Conservation (phyloP, 2,888 invertebrate species). For the Drepana falcataria region DNA sequence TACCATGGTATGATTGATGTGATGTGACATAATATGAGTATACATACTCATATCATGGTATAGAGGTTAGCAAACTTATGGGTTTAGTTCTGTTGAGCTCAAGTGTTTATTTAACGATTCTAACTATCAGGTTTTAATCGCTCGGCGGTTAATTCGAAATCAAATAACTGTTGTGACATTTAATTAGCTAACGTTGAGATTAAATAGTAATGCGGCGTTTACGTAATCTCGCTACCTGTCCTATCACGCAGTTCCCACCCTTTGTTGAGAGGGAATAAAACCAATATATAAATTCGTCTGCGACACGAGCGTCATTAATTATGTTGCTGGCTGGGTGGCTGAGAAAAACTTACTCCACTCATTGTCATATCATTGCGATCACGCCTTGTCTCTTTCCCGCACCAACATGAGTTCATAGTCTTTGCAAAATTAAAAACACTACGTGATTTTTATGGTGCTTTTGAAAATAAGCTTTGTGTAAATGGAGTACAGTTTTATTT, state of each 20-base stretch:
- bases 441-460: slow-evolving; percentile 15
- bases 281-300: slow-evolving; percentile 77
- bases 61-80: too few relatives aligned
- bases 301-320: slow-evolving; percentile 76
- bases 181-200: not conserved
- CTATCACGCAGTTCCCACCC: slow-evolving; percentile 56
- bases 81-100: too few relatives aligned
- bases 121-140: too few relatives aligned
- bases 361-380: slow-evolving; percentile 74
- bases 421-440: not conserved
- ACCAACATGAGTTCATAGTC: slow-evolving; percentile 19
- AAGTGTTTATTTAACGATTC: too few relatives aligned
- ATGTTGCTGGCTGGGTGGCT: slow-evolving; percentile 79
- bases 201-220: slow-evolving; percentile 22
- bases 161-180: not conserved
- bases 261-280: slow-evolving; percentile 70
- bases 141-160: too few relatives aligned
- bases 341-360: slow-evolving; percentile 78
- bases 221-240: slow-evolving; percentile 46
- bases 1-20: too few relatives aligned
- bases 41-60: too few relatives aligned
- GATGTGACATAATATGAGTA: too few relatives aligned
- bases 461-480: slow-evolving; percentile 13
- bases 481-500: slow-evolving; percentile 16
- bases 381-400: slow-evolving; percentile 57